Evolutionary conservation across 2,888 invertebrate species (phyloP).

Genomic region (Tetranychus piercei): DNA sequence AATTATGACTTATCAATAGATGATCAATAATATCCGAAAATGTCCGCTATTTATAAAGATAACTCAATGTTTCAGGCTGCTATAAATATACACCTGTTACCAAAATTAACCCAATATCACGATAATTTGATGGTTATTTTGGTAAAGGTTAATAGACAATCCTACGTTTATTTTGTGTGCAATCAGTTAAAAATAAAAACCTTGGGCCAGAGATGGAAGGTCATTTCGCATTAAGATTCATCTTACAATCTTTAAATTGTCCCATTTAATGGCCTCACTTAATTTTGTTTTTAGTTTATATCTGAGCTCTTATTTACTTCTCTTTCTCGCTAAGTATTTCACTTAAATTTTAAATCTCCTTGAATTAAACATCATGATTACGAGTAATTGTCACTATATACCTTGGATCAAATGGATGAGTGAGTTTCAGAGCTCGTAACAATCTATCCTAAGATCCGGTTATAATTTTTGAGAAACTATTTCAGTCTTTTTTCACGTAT

Average conservation of each 20-base stretch:
- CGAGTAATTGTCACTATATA: neutral
- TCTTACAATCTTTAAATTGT: neutral
- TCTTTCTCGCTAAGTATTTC: neutral
- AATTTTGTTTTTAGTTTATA: neutral
- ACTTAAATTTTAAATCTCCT: neutral
- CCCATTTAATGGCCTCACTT: neutral
- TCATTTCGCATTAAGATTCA: neutral
- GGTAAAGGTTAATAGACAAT: neutral
- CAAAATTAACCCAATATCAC: too few relatives aligned
- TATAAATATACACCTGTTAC: too few relatives aligned
- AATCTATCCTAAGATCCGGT: neutral
- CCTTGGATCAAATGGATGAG: neutral
- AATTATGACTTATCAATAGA: too few relatives aligned
- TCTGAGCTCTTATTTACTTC: neutral
- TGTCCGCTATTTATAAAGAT: too few relatives aligned
- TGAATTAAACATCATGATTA: neutral
- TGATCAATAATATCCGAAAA: too few relatives aligned
- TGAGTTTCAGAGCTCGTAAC: neutral
- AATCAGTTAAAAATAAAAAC: neutral
- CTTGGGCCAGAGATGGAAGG: neutral
- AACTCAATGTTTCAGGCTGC: too few relatives aligned
- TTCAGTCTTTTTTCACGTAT: neutral
- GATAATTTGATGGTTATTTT: neutral
- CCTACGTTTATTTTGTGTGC: neutral
- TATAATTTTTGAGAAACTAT: neutral